A percentile compares a stretch with the other conserved stretches of the same genome.
phyloP scores from a whole-genome alignment of 2,113 vertebrate genomes.

The Odontesthes bonariensis region DNA sequence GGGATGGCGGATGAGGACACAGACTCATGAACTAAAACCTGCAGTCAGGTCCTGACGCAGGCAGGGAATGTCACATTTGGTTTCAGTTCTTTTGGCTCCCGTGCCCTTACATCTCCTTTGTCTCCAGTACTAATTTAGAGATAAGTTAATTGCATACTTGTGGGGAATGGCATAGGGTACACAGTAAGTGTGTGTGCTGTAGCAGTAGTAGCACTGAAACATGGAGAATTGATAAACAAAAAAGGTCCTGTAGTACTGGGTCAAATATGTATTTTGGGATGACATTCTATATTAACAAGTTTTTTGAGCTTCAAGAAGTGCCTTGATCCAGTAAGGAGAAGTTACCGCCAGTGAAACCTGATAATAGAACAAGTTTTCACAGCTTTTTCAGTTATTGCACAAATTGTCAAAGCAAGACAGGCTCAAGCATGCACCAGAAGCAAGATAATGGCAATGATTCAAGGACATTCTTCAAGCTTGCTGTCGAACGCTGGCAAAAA shows the following conservation, averaged over 20 bases:
- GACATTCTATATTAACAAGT: slow-evolving; percentile 32
- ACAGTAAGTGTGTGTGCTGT: background rate
- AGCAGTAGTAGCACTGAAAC: slow-evolving; percentile 13
- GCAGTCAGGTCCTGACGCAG: slow-evolving; percentile 51
- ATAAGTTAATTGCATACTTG: slow-evolving; percentile 6
- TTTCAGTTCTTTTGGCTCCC: slow-evolving; percentile 27
- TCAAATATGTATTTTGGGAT: slow-evolving; percentile 25
- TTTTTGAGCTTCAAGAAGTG: background rate
- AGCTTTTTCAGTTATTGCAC: slow-evolving; percentile 16
- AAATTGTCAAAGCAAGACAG: slow-evolving; percentile 23
- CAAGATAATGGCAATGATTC: slow-evolving; percentile 19
- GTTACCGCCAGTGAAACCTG: slow-evolving; percentile 26
- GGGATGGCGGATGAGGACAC: slow-evolving; percentile 51
- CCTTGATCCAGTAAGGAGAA: slow-evolving; percentile 22
- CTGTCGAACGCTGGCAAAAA: slow-evolving; percentile 35
- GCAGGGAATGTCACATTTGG: slow-evolving; percentile 40
- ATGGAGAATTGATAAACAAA: background rate
- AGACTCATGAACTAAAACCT: slow-evolving; percentile 43
- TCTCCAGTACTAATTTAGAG: slow-evolving; percentile 26
- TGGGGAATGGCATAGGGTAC: slow-evolving; percentile 2
- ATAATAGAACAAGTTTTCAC: slow-evolving; percentile 18
- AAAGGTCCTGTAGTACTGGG: background rate
- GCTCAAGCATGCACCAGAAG: slow-evolving; percentile 16
- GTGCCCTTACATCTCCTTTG: slow-evolving; percentile 38
- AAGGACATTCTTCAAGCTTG: slow-evolving; percentile 39